Percentiles rank a stretch among this genome's conserved stretches.
phyloP scores from a whole-genome alignment of 2,888 invertebrate genomes.

The Tryphoninae sp. region DNA sequence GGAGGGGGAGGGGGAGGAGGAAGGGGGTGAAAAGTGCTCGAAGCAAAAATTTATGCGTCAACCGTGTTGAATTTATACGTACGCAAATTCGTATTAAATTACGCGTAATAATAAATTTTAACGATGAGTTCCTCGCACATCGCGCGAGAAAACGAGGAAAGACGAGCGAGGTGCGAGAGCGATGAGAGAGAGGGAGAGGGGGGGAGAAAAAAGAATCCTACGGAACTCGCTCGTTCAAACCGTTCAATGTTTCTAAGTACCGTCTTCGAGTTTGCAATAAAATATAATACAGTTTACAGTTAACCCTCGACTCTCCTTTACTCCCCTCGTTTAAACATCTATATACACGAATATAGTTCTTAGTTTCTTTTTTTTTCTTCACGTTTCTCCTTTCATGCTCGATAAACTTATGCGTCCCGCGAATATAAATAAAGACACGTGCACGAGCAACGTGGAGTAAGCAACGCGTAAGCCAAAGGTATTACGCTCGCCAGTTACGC shows the following conservation, averaged over 20 bases:
- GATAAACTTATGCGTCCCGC: constrained; percentile 64
- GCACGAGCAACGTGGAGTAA: constrained; percentile 18
- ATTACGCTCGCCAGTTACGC: constrained; percentile 49
- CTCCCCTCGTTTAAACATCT: constrained; percentile 22
- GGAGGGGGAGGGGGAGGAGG: background rate
- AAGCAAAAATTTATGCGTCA: constrained; percentile 2
- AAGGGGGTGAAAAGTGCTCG: background rate
- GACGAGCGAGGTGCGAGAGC: background rate
- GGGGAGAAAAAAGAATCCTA: constrained; percentile 12
- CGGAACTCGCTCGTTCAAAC: constrained; percentile 58
- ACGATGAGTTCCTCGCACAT: constrained; percentile 1
- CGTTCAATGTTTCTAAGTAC: constrained; percentile 63
- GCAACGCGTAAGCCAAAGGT: constrained; percentile 37
- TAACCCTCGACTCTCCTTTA: constrained; percentile 59
- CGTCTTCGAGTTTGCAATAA: constrained; percentile 66
- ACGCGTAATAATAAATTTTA: constrained; percentile 43
- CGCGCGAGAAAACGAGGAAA: constrained; percentile 19
- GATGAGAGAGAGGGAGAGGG: constrained; percentile 7
- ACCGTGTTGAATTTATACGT: constrained; percentile 26
- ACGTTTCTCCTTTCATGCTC: constrained; percentile 62
- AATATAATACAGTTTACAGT: constrained; percentile 66
- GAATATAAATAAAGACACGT: constrained; percentile 54
- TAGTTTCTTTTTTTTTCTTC: constrained; percentile 15
- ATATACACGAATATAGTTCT: constrained; percentile 2
- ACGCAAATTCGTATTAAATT: constrained; percentile 47